Percentiles rank a stretch among this genome's conserved stretches.
These are phyloP conservation scores for Zaprionus camerounensis DNA, from an alignment of 1,140 invertebrate species.

Conservation along the genomic window DNA sequence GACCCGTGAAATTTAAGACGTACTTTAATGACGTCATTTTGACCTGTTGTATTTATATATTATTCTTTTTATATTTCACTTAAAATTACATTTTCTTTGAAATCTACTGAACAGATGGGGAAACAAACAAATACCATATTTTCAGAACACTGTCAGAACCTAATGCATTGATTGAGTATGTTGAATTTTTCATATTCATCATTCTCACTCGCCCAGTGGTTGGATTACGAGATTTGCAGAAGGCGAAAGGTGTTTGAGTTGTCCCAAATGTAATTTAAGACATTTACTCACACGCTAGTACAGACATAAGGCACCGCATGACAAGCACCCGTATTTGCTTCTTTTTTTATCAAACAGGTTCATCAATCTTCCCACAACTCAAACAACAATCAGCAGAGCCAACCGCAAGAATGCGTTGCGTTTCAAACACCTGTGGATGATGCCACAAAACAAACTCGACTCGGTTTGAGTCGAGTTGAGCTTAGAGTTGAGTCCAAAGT, in stretches of 20 bases:
- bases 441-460: conserved; percentile 37
- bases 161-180: conserved; percentile 57
- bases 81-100: not conserved
- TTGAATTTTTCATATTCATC: conserved; percentile 45
- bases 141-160: conserved; percentile 26
- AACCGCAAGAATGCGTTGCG: conserved; percentile 10
- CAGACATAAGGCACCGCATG: conserved; percentile 10
- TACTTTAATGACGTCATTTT: too few relatives aligned
- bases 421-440: conserved; percentile 70
- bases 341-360: conserved; percentile 41
- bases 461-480: not conserved
- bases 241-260: conserved; percentile 32
- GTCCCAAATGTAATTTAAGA: conserved; percentile 51
- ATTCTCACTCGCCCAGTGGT: not conserved
- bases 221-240: conserved; percentile 8
- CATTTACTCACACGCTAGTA: conserved; percentile 21
- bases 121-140: conserved; percentile 18
- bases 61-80: not conserved
- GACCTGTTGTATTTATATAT: too few relatives aligned
- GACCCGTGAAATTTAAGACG: not conserved
- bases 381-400: conserved; percentile 47
- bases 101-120: not conserved
- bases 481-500: conserved; percentile 25
- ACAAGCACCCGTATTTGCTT: conserved; percentile 11
- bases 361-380: conserved; percentile 66